Evolutionary conservation across 1,140 invertebrate species (phyloP).

Genomic region (Zaprionus africanus): DNA sequence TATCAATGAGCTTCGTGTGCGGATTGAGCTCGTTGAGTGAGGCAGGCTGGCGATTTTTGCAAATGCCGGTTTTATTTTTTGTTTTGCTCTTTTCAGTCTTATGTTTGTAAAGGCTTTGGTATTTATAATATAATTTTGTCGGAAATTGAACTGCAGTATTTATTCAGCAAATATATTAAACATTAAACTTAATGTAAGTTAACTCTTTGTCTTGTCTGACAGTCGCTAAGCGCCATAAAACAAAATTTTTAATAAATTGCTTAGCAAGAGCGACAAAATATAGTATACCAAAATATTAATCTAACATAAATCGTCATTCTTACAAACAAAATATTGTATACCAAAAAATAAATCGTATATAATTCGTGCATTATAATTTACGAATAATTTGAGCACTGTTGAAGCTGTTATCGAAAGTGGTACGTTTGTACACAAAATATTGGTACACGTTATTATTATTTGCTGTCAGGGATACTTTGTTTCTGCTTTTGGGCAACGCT

Average conservation of each 20-base stretch:
- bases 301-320: too few species aligned
- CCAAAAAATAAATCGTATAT: too few species aligned
- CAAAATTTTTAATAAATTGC: too few species aligned
- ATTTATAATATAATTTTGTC: not conserved
- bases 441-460: not conserved
- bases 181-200: too few species aligned
- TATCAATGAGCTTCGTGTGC: slow-evolving; percentile 18
- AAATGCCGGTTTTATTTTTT: not conserved
- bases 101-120: not conserved
- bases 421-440: not conserved
- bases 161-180: not conserved
- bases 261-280: too few species aligned
- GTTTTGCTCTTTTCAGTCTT: not conserved
- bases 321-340: too few species aligned
- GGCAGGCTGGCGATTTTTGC: not conserved
- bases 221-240: not conserved
- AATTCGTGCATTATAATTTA: too few species aligned
- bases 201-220: not conserved
- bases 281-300: too few species aligned
- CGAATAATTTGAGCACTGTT: too few species aligned
- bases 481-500: not conserved
- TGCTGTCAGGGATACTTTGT: not conserved
- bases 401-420: not conserved
- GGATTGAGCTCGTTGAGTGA: slow-evolving; percentile 1
- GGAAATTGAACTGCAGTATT: not conserved